Base-by-base conservation (phyloP, 1,140 invertebrate genomes). In the Hyposmocoma kahamanoa region DNA sequence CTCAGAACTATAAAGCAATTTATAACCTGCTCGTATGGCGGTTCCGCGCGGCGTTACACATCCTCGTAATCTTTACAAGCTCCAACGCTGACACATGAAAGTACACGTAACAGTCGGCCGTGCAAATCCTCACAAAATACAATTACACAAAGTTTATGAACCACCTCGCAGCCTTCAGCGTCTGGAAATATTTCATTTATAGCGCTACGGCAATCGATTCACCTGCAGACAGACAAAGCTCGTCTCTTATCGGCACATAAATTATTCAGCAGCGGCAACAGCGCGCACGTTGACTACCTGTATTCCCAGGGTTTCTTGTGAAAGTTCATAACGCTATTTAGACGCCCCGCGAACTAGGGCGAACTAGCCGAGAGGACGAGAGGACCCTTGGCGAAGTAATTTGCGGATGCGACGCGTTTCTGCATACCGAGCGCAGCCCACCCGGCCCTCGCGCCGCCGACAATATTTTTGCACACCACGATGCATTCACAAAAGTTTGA, bases 241-340 rank as follows among this genome's bases (percentile, higher is more conserved):
- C 53, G 42, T 63, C 52, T 62, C 50, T 59, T 62, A 56, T 56
- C 50, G 39, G 39, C 22, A 39, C 45, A 68, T 72, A 64, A 72
- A 75, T 71, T 54, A 75, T 71, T 70, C 65, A 74, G 59, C 28
- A 42, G 43, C 51, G 36, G 32, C 42, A 42, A 30, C 42, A 34
- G 17, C 42, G 42, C 38, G 45, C 18, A 18, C 32, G 39, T n/a
- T n/a, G n/a, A n/a, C n/a, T n/a, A n/a, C n/a, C n/a, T n/a, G n/a
- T n/a, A n/a, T n/a, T n/a, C n/a, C n/a, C n/a, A n/a, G 52, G 9
- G 60, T 54, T 53, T 53, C 59, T 60, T 58, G 54, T 59, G 70
- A 70, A 65, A 70, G 53, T 70, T 70, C 44, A 53, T 70, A 69
- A 74, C 62, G 59, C 62, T 53, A 67, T 74, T 71, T 67, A 63